Evolutionary conservation across 2,888 invertebrate genomes (phyloP).

Genomic region (Nephrocerus scutellatus): DNA sequence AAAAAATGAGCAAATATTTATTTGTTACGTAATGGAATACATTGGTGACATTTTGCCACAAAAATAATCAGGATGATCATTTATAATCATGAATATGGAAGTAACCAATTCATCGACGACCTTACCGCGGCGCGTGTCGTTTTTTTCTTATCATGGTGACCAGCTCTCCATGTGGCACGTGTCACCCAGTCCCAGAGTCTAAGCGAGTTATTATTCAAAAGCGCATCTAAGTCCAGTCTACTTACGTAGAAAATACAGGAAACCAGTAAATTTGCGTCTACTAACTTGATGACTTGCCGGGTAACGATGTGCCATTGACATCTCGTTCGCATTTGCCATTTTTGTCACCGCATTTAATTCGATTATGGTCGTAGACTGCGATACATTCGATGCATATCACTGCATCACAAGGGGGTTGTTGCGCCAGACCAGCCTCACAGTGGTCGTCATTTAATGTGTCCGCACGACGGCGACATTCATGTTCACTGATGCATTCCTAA

Average conservation of each 20-base stretch:
- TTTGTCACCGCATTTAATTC: conserved; percentile 32
- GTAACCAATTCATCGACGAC: background rate
- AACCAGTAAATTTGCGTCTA: conserved; percentile 38
- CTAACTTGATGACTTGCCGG: no score
- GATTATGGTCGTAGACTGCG: conserved; percentile 27
- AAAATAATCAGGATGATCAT: no score
- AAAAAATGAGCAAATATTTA: no score
- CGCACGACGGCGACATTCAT: conserved; percentile 19
- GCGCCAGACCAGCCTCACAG: no score
- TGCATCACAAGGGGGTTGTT: no score
- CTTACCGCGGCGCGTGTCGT: conserved; percentile 32
- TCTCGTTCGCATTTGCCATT: conserved; percentile 2
- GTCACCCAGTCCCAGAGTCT: conserved; percentile 15
- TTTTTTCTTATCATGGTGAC: conserved; percentile 46
- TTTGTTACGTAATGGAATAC: no score
- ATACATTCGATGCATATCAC: no score
- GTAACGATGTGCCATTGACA: conserved; percentile 4
- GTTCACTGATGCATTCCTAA: conserved; percentile 24
- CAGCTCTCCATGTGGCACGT: conserved; percentile 45
- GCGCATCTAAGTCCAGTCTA: no score
- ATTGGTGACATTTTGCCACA: no score
- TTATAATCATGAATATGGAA: background rate
- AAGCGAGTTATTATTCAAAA: no score
- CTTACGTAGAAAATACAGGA: no score
- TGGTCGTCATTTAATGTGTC: no score